These are phyloP conservation scores for Micromys minutus DNA, from an alignment of 2,113 vertebrate genomes.

Conservation along the genomic window DNA sequence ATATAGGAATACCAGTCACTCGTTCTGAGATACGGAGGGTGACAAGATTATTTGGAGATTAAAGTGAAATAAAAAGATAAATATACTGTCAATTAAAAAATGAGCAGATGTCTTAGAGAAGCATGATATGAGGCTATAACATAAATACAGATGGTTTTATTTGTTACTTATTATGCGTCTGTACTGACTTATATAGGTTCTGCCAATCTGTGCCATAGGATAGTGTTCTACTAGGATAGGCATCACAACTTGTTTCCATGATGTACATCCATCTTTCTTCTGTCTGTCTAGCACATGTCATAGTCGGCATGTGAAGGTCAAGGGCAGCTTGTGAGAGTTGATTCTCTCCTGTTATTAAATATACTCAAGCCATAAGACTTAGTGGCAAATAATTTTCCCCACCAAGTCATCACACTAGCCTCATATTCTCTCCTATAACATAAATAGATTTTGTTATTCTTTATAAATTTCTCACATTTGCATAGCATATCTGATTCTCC, in stretches of 20 bases:
- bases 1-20: background rate
- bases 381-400: no score
- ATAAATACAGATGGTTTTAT: conserved; percentile 3
- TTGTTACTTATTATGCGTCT: background rate
- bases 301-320: background rate
- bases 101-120: conserved; percentile 13
- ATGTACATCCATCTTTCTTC: background rate
- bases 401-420: background rate
- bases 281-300: background rate
- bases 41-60: conserved; percentile 23
- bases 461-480: background rate
- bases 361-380: background rate
- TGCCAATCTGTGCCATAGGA: background rate
- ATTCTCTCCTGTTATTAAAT: background rate
- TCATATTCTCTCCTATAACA: background rate
- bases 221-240: background rate
- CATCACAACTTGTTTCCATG: background rate
- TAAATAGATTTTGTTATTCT: background rate
- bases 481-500: background rate
- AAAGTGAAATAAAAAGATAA: conserved; percentile 14
- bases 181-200: background rate
- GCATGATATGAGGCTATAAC: background rate
- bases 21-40: background rate
- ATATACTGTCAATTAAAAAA: conserved; percentile 38
- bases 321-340: background rate